A percentile compares a stretch with the other conserved stretches of the same genome.
These are phyloP conservation scores for Adelosebastes latens DNA, from an alignment of 2,797 vertebrate species.

Conservation along the genomic window DNA sequence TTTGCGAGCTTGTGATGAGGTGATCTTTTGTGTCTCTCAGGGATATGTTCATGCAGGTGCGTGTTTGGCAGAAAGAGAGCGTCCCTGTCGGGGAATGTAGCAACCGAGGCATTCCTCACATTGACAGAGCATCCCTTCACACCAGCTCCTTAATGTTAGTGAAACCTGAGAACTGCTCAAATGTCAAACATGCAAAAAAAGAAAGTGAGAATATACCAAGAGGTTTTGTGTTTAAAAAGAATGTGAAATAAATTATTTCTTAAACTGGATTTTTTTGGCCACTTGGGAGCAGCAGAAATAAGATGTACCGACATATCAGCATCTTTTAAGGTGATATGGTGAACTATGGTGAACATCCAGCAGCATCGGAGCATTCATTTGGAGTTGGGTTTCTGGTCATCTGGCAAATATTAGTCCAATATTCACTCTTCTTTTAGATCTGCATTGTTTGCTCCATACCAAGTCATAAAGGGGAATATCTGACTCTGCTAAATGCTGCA, in stretches of 20 bases:
- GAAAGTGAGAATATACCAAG: neutral
- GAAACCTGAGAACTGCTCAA: constrained; percentile 57
- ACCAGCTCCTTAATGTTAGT: constrained; percentile 25
- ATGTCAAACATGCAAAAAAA: constrained; percentile 37
- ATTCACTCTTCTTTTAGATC: neutral
- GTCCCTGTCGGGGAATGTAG: constrained; percentile 51
- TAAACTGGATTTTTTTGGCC: neutral
- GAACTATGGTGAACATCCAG: neutral
- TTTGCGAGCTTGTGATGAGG: constrained; percentile 30
- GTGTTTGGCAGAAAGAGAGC: constrained; percentile 40
- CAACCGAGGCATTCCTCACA: constrained; percentile 62
- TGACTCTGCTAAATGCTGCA: neutral
- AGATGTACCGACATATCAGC: neutral
- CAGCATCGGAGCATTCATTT: neutral
- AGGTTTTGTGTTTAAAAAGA: constrained; percentile 39
- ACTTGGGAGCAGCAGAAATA: neutral
- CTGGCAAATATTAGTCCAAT: neutral
- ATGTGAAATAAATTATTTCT: constrained; percentile 3
- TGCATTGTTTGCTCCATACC: neutral
- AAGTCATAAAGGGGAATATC: neutral
- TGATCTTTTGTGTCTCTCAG: constrained; percentile 39
- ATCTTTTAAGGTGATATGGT: neutral
- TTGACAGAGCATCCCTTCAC: constrained; percentile 53
- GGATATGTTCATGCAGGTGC: constrained; percentile 64
- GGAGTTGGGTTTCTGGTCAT: neutral